Base-by-base conservation (phyloP, 2,113 vertebrate species). In the Scatophagus argus region DNA sequence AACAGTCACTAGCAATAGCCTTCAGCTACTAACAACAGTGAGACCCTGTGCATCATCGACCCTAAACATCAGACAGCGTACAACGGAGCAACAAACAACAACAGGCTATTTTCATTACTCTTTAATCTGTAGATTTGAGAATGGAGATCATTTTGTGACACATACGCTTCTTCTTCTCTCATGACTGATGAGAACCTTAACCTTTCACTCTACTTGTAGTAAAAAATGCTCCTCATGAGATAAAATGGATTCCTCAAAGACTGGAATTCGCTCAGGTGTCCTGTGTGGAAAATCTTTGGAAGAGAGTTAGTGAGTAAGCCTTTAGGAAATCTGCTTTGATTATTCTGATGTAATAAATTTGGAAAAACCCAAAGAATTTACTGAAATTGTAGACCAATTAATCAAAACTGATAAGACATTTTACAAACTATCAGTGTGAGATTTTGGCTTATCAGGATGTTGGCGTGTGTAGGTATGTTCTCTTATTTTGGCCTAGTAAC, bases 1-100 rank as follows among this genome's bases (percentile, higher is more conserved):
- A 88, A 77, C 77, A 77, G 36, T 47, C 1, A 1, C 71, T 47
- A 44, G 9, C n/a, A 27, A 14, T 44, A 62, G 71, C 83, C 59
- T 59, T 62, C 46, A 66, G 58, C 41, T 19, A 23, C 29, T 58
- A 85, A 77, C 68, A 77, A 41, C 29, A 29, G 38, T 0, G 29
- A 74, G 60, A 58, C 51, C 2, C 23, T 29, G 3, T 19, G 66
- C 23, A 59, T 27, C 43, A 27, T 21, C 23, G 31, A 14, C 41
- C 19, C 34, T 32, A 23, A 23, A 31, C 34, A 74, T 47, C 54
- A 58, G 0, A 39, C 11, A 7, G 19, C 11, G 23, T 2, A 34
- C 11, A 9, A 8, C 36, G 6, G 31, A 16, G 4, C 5, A 4
- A 36, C n/a, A 25, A 43, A 34, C 41, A 47, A 21, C n/a, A n/a